These are phyloP conservation scores for Papilio glaucus DNA, from an alignment of 1,140 invertebrate genomes.

Conservation along the genomic window DNA sequence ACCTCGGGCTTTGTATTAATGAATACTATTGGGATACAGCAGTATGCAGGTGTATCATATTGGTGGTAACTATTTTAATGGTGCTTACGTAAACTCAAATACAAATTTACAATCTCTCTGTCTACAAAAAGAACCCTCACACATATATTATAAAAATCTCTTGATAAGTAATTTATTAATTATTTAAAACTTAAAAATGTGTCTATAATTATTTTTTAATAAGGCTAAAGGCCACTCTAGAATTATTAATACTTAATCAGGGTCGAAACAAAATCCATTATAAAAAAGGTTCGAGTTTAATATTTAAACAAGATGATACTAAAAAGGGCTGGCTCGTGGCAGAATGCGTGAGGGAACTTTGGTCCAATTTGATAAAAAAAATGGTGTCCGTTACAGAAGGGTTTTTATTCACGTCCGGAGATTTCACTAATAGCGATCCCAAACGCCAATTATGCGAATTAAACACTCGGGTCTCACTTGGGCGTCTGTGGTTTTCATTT, in stretches of 20 bases:
- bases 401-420: conserved; percentile 50
- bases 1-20: background rate
- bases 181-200: background rate
- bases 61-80: too few relatives aligned
- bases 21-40: too few relatives aligned
- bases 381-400: conserved; percentile 61
- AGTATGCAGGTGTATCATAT: too few relatives aligned
- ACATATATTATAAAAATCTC: too few relatives aligned
- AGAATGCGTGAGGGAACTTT: conserved; percentile 67
- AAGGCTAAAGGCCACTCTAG: conserved; percentile 12
- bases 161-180: background rate
- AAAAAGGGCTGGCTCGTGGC: conserved; percentile 60
- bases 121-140: too few relatives aligned
- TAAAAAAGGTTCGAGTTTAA: conserved; percentile 62
- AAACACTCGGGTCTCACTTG: conserved; percentile 60
- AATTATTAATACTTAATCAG: conserved; percentile 40
- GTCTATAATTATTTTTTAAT: background rate
- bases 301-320: conserved; percentile 64
- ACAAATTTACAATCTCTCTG: too few relatives aligned
- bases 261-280: conserved; percentile 52
- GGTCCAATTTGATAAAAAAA: conserved; percentile 62
- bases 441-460: conserved; percentile 77
- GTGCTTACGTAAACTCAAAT: too few relatives aligned
- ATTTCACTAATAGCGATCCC: conserved; percentile 65
- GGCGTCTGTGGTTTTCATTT: conserved; percentile 40